Evolutionary conservation across 2,113 vertebrate genomes (phyloP).

Genomic region (Verasper variegatus): DNA sequence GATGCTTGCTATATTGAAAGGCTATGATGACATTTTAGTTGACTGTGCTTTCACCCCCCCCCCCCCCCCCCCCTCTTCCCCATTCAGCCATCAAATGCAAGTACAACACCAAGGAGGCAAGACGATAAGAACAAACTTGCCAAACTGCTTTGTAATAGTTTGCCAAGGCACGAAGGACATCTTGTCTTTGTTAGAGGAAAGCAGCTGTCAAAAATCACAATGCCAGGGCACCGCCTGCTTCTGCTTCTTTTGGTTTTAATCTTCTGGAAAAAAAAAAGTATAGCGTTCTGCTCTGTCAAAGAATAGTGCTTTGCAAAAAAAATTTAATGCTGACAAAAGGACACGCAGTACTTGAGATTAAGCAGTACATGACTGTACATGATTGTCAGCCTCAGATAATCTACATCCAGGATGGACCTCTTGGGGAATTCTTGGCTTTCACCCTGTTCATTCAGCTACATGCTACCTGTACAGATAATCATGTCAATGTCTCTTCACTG

Average conservation of each 20-base stretch:
- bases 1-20: slow-evolving; percentile 73
- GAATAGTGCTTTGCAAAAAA: slow-evolving; percentile 30
- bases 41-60: slow-evolving; percentile 63
- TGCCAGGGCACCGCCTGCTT: slow-evolving; percentile 11
- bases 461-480: not conserved
- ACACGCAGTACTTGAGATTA: not conserved
- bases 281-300: slow-evolving; percentile 25
- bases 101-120: slow-evolving; percentile 48
- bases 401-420: not conserved
- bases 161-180: slow-evolving; percentile 58
- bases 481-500: not conserved
- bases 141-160: slow-evolving; percentile 67
- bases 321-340: slow-evolving; percentile 3
- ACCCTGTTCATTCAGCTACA: not conserved
- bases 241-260: slow-evolving; percentile 23
- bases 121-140: slow-evolving; percentile 67
- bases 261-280: slow-evolving; percentile 1
- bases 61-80: slow-evolving; percentile 18
- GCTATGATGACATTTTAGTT: slow-evolving; percentile 76
- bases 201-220: slow-evolving; percentile 68
- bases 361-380: not conserved
- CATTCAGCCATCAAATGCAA: slow-evolving; percentile 56
- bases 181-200: slow-evolving; percentile 64
- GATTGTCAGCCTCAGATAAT: slow-evolving; percentile 5
- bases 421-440: not conserved